Percentiles rank a stretch among this genome's conserved stretches.
Evolutionary conservation across 2,797 vertebrate species (phyloP).

Genomic region (Spinibarbus caldwelli): DNA sequence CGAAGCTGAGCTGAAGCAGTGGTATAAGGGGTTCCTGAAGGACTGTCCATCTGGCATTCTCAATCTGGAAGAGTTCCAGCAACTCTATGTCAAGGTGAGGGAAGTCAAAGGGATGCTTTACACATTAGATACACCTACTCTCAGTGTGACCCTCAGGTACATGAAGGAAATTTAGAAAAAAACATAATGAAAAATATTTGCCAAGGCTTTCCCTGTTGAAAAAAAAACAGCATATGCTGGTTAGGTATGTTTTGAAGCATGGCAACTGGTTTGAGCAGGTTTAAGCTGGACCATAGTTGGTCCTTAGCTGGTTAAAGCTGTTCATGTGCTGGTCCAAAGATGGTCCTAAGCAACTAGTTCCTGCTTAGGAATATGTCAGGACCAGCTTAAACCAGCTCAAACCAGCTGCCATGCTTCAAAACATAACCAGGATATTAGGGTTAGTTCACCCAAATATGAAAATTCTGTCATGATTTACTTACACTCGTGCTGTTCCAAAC

Average conservation of each 20-base stretch:
- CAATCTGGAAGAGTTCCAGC: slow-evolving; percentile 97
- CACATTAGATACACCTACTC: not conserved
- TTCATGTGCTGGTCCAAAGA: not conserved
- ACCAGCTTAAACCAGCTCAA: not conserved
- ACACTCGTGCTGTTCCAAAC: not conserved
- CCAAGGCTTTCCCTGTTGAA: not conserved
- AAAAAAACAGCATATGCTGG: not conserved
- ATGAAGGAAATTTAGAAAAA: not conserved
- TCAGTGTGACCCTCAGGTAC: not conserved
- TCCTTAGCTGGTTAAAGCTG: not conserved
- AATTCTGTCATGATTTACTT: not conserved
- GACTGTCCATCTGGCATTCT: slow-evolving; percentile 97
- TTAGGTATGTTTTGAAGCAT: not conserved
- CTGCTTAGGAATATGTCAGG: not conserved
- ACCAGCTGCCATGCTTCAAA: not conserved
- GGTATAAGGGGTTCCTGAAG: slow-evolving; percentile 99
- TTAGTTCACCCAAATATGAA: not conserved
- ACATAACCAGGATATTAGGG: not conserved
- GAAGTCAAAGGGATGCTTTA: not conserved
- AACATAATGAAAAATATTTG: not conserved
- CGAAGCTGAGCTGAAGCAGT: slow-evolving; percentile 97
- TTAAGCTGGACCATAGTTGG: not conserved
- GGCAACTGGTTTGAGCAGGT: not conserved
- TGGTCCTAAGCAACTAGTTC: not conserved
- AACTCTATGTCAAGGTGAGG: slow-evolving; percentile 96